Conservation (phyloP, 1,140 invertebrate genomes). For the Sinella curviseta region DNA sequence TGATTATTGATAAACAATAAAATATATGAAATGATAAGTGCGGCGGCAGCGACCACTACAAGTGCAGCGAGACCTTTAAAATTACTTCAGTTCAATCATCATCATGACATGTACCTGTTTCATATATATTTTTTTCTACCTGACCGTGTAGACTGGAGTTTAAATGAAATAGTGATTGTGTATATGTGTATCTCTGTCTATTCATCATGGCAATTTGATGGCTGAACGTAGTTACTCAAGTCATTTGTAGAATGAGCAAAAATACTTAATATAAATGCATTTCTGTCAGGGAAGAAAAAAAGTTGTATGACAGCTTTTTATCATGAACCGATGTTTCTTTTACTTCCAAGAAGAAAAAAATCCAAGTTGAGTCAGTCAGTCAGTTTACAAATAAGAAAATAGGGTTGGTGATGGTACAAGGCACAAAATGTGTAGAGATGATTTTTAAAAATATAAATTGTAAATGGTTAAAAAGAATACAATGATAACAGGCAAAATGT, state of each 20-base stretch:
- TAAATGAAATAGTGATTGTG: background rate
- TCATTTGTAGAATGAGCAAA: background rate
- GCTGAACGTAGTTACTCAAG: background rate
- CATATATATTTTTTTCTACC: background rate
- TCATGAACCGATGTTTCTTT: background rate
- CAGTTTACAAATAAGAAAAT: background rate
- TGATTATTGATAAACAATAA: slow-evolving; percentile 27
- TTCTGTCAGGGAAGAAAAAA: background rate
- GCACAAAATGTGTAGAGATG: background rate
- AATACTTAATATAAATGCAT: background rate
- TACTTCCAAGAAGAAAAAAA: background rate
- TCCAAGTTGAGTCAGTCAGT: background rate
- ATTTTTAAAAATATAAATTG: too few relatives aligned
- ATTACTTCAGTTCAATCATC: background rate
- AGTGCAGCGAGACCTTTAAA: background rate
- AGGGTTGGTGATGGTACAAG: background rate
- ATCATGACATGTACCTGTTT: background rate
- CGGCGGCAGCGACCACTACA: background rate
- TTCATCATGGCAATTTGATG: background rate
- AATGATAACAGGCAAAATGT: background rate
- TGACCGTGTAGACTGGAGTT: background rate
- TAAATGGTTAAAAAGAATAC: too few relatives aligned
- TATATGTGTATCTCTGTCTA: background rate
- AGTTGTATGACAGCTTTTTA: slow-evolving; percentile 27
- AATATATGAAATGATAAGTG: background rate